phyloP scores from a whole-genome alignment of 2,888 invertebrate species.

The Pristionchus fissidentatus region DNA sequence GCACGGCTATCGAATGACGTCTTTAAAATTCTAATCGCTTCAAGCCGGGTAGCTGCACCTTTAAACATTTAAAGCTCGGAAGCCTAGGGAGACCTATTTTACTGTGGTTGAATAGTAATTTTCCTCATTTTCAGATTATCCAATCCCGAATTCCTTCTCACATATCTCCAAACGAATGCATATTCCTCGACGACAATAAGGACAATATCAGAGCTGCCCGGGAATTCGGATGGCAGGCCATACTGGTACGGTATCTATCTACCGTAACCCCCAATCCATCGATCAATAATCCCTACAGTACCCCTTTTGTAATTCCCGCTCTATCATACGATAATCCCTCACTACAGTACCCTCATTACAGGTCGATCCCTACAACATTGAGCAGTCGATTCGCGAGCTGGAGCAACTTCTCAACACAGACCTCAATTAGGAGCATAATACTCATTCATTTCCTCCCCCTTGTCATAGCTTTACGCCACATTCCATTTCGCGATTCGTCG shows the following conservation, averaged over 20 bases:
- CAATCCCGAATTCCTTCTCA: conserved; percentile 29
- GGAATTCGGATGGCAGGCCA: conserved; percentile 41
- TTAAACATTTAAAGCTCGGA: too few relatives aligned
- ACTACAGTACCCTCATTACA: neutral
- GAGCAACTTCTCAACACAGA: neutral
- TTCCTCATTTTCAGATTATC: conserved; percentile 16
- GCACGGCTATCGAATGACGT: too few relatives aligned
- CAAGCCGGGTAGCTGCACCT: too few relatives aligned
- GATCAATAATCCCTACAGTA: neutral
- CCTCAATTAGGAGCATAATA: neutral
- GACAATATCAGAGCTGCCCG: neutral
- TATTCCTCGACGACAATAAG: conserved; percentile 46
- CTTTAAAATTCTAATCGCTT: too few relatives aligned
- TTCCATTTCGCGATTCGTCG: conserved; percentile 10
- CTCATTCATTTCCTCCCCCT: too few relatives aligned
- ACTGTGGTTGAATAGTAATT: neutral
- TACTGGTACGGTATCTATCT: neutral
- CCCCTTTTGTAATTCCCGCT: neutral
- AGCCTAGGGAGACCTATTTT: too few relatives aligned
- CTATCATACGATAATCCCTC: neutral
- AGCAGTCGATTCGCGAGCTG: neutral
- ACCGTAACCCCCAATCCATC: neutral
- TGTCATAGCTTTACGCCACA: neutral
- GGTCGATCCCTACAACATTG: conserved; percentile 16
- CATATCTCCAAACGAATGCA: conserved; percentile 4